A percentile compares a stretch with the other conserved stretches of the same genome.
Conservation (phyloP, 64 coral and sea anemone genomes). For the Hydrozoanthus tunicans region DNA sequence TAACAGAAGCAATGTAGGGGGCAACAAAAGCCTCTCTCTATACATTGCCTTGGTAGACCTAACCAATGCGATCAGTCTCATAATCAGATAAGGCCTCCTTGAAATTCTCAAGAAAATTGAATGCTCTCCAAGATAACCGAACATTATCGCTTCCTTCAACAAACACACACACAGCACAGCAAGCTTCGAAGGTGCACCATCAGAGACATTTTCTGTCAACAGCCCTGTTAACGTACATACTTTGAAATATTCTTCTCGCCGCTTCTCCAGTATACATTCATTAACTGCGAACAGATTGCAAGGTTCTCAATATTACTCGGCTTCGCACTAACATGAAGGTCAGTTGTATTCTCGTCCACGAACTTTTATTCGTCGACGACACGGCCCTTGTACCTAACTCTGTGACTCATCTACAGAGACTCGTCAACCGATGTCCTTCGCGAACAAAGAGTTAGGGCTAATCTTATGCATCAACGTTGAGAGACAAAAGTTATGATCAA, state of each 20-base stretch:
- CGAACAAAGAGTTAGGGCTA: neutral
- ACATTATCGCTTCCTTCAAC: constrained; percentile 17
- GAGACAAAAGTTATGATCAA: neutral
- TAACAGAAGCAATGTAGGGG: neutral
- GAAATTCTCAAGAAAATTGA: constrained; percentile 7
- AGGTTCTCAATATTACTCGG: neutral
- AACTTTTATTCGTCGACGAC: neutral
- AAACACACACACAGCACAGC: constrained; percentile 8
- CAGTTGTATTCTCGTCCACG: neutral
- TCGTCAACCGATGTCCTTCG: neutral
- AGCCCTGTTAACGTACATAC: neutral
- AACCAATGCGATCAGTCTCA: neutral
- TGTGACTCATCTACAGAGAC: neutral
- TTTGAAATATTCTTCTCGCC: neutral
- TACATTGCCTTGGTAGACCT: constrained; percentile 18
- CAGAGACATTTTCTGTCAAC: constrained; percentile 23
- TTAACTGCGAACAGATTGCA: neutral
- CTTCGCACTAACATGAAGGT: neutral
- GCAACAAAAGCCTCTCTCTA: constrained; percentile 4
- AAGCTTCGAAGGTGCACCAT: constrained; percentile 9
- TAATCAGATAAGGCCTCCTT: constrained; percentile 5
- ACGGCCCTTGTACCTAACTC: neutral
- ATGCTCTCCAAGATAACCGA: constrained; percentile 21
- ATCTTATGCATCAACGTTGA: too few species aligned
- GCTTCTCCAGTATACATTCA: neutral